Percentiles rank a stretch among this genome's conserved stretches.
Evolutionary conservation across 2,797 vertebrate genomes (phyloP).

Genomic region (Phataginus tricuspis): DNA sequence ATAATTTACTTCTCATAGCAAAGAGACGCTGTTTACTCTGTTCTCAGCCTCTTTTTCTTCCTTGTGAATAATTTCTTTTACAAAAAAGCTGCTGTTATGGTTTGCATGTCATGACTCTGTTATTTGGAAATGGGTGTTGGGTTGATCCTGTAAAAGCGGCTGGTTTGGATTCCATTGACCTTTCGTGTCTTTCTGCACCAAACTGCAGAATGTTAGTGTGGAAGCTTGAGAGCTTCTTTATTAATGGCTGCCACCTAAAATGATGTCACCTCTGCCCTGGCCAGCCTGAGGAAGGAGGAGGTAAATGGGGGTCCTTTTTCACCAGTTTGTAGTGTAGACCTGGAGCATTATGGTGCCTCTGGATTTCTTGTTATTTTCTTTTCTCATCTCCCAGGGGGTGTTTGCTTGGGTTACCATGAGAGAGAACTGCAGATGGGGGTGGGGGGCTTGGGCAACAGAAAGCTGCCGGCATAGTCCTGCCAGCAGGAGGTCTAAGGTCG

Average conservation of each 20-base stretch:
- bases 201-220: rapidly evolving
- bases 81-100: background rate
- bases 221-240: background rate
- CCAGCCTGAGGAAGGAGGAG: too few species aligned
- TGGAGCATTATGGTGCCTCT: rapidly evolving
- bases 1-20: background rate
- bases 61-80: constrained; percentile 26
- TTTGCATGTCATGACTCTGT: background rate
- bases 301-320: rapidly evolving
- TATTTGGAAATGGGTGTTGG: background rate
- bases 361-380: rapidly evolving
- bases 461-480: rapidly evolving
- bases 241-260: too few species aligned
- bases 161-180: background rate
- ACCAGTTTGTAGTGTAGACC: rapidly evolving
- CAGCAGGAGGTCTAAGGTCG: background rate
- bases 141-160: rapidly evolving
- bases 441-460: background rate
- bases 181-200: background rate
- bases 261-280: too few species aligned
- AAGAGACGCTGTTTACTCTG: background rate
- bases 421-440: rapidly evolving
- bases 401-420: background rate
- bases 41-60: background rate
- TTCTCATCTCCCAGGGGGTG: rapidly evolving